Evolutionary conservation across 2,888 invertebrate species (phyloP).

Genomic region (Cantharis flavilabris): DNA sequence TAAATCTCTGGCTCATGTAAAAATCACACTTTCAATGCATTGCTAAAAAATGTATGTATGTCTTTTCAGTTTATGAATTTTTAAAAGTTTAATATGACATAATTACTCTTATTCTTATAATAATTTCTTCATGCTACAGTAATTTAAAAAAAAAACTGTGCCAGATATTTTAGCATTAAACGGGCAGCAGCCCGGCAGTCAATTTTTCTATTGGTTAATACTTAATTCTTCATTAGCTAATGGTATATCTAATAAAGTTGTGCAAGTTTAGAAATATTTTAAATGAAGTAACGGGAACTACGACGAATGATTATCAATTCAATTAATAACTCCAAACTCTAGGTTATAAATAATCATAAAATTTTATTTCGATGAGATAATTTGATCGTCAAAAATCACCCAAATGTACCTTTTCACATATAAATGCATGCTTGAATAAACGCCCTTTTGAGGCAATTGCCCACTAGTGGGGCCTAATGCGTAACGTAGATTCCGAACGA

Average conservation of each 20-base stretch:
- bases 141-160: neutral
- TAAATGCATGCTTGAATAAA: neutral
- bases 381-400: neutral
- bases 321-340: neutral
- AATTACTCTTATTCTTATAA: neutral
- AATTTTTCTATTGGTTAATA: neutral
- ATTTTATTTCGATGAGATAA: neutral
- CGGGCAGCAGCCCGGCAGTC: neutral
- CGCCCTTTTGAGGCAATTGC: neutral
- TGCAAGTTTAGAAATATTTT: neutral
- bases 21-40: constrained; percentile 8
- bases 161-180: neutral
- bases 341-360: neutral
- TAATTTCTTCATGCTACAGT: neutral
- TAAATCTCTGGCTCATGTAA: constrained; percentile 20
- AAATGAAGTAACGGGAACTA: neutral
- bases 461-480: neutral
- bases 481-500: neutral
- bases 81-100: neutral
- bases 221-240: neutral
- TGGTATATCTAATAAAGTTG: neutral
- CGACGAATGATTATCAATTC: neutral
- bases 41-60: neutral
- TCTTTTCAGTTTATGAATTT: neutral
- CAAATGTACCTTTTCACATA: neutral